Percentiles rank a stretch among this genome's conserved stretches.
phyloP scores from a whole-genome alignment of 2,797 vertebrate genomes.

The Poliocrania exsul region DNA sequence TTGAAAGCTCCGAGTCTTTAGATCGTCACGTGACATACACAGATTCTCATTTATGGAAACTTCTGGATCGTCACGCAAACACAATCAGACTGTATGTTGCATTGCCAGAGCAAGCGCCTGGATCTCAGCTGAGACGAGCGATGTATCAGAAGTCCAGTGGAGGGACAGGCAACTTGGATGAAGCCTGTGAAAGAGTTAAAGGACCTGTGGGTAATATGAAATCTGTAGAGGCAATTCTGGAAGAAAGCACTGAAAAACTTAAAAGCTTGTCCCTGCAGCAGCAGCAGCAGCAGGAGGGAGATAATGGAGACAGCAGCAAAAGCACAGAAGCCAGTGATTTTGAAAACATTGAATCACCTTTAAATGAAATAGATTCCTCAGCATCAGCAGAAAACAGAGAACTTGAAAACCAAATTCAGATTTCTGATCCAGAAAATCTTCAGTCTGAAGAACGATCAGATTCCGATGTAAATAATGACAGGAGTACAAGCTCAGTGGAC shows the following conservation, averaged over 20 bases:
- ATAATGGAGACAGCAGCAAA: constrained; percentile 93
- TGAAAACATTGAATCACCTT: constrained; percentile 92
- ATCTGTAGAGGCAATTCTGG: constrained; percentile 95
- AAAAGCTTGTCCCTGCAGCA: constrained; percentile 92
- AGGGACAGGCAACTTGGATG: constrained; percentile 78
- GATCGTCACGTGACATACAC: constrained; percentile 90
- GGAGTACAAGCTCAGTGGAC: constrained; percentile 98
- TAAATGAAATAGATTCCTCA: constrained; percentile 87
- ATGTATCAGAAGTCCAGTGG: constrained; percentile 84
- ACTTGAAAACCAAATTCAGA: constrained; percentile 88
- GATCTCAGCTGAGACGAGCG: constrained; percentile 84
- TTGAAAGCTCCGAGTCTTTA: constrained; percentile 92
- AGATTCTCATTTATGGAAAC: constrained; percentile 95
- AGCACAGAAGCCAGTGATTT: constrained; percentile 95
- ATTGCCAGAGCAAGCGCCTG: constrained; percentile 92
- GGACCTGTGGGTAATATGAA: constrained; percentile 81
- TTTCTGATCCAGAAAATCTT: constrained; percentile 89
- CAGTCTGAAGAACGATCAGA: constrained; percentile 93
- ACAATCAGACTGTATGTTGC: constrained; percentile 93
- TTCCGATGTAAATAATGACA: constrained; percentile 97
- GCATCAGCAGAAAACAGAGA: constrained; percentile 89
- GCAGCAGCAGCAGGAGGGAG: constrained; percentile 83
- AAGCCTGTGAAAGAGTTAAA: constrained; percentile 84
- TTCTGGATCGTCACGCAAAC: constrained; percentile 96
- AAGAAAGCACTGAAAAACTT: constrained; percentile 97